Evolutionary conservation across 2,113 vertebrate species (phyloP), one percentile per base, ranked within the genome.

Genomic region (Candoia aspera): DNA sequence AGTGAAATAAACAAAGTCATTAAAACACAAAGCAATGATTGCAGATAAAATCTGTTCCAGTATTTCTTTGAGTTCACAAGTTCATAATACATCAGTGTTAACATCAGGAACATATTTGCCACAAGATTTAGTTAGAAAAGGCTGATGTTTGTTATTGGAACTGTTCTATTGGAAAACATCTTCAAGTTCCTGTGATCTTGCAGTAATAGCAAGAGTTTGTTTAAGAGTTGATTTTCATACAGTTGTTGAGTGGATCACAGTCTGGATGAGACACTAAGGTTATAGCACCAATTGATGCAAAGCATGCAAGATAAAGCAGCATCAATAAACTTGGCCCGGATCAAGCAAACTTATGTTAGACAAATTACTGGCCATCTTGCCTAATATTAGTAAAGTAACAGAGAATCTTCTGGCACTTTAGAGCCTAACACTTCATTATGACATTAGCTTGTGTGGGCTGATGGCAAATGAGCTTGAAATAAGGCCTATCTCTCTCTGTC

Each of bases 1-100:
- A 92, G 96, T 94, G 94, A 95, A 94, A 95, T 95, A 95, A 96
- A 96, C 62, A 23, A 23, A 46, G 37, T 19, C 12, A 42, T 73
- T 42, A 59, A 87, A 87, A 58, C 62, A 33, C 62, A 79, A 91
- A 87, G 60, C 26, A 58, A 87, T 54, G 0, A 29, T 23, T 64
- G 59, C 24, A 84, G 87, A 64, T 62, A 53, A 54, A 79, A 60
- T 62, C 46, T 85, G n/a, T 89, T 89, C 87, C 49, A 64, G 13
- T 17, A 5, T 26, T 68, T 91, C 13, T 55, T 37, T 21, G 13
- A 54, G 33, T 42, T 62, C 37, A 85, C 29, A n/a, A 64, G 73
- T 37, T 64, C 46, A n/a, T 85, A 89, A 89, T 55, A 55, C n/a
- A 37, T 84, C 46, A 92, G n/a, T 33, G 37, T 84, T 84, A 89